Percentiles rank a stretch among this genome's conserved stretches.
phyloP scores from a whole-genome alignment of 2,888 invertebrate genomes.

The Ormyrus nitidulus region DNA sequence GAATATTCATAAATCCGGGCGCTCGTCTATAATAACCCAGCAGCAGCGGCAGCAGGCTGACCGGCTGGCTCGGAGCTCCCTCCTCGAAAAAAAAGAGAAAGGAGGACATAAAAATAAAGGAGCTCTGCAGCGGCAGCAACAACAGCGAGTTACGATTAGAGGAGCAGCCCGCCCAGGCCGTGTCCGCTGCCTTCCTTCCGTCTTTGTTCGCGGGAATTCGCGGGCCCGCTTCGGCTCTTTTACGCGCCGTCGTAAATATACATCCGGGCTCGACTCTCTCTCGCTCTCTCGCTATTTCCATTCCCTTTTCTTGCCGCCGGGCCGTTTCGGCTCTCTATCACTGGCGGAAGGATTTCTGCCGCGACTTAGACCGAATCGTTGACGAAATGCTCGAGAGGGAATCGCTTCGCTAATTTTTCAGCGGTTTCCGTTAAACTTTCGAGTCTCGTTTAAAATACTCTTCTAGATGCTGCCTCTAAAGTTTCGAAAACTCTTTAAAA shows the following conservation, averaged over 20 bases:
- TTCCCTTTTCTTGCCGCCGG: neutral
- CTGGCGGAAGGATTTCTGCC: neutral
- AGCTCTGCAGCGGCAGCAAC: neutral
- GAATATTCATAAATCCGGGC: too few species aligned
- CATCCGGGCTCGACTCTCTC: neutral
- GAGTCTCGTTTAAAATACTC: too few species aligned
- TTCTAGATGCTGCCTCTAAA: too few species aligned
- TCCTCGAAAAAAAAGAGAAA: neutral
- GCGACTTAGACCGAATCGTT: constrained; percentile 4
- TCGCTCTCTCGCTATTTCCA: neutral
- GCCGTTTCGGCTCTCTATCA: constrained; percentile 16
- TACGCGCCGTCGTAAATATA: constrained; percentile 56
- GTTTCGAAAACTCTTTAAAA: too few species aligned
- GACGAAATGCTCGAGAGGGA: neutral
- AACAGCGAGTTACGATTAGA: constrained; percentile 63
- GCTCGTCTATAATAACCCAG: too few species aligned
- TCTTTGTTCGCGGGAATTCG: neutral
- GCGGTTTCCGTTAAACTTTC: neutral
- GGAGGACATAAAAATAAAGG: neutral
- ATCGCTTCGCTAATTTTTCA: neutral
- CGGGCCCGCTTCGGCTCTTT: constrained; percentile 47
- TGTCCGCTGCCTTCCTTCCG: constrained; percentile 56
- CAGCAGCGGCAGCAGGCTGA: too few species aligned
- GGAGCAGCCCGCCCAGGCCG: constrained; percentile 63
- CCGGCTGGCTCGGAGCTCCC: too few species aligned